Base-by-base conservation (phyloP, 1,140 invertebrate genomes). In the Pseudomyrmex gracilis region DNA sequence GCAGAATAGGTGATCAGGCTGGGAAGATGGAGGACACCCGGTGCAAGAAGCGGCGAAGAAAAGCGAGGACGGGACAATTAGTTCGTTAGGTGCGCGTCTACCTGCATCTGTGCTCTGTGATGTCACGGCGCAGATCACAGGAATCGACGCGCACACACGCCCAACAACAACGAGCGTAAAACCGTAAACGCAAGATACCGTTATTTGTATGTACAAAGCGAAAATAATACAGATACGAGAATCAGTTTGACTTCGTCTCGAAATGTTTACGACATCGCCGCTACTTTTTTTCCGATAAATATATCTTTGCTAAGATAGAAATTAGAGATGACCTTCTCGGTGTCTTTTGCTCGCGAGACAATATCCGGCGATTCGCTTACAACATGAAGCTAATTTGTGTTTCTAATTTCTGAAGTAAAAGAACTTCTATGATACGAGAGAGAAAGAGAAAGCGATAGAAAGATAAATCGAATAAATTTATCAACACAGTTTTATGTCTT, bases 1-100 rank as follows among this genome's bases (percentile, higher is more conserved):
- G 20, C 55, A 73, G 57, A 82, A 82, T 73, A 73, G 67, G n/a
- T 80, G 76, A 82, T 73, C 77, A 73, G 57, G 2, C 10, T 57
- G 68, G 13, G 24, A 63, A 58, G 15, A 51, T 58, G 15, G 20
- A 49, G 8, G 1, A 57, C 8, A n/a, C 17, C 34, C 13, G 51
- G 12, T 2, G 20, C 43, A 15, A 34, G 22, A 45, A 71, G 20
- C 34, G 5, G n/a, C 43, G 45, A 73, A 73, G 77, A 43, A 73
- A 73, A 71, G 49, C 60, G 58, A 57, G 17, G n/a, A 34, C n/a
- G 34, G 20, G 1, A 73, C 67, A 82, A 82, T 82, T 73, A 82
- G 66, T 82, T 82, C 55, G 43, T 82, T 73, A 73, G 34, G 34
- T 34, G 34, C 34, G 67, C 15, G 45, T n/a, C 55, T 49, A 53